A percentile compares a stretch with the other conserved stretches of the same genome.
These are phyloP conservation scores for Cantharis rustica DNA, from an alignment of 2,888 invertebrate genomes.

Conservation along the genomic window DNA sequence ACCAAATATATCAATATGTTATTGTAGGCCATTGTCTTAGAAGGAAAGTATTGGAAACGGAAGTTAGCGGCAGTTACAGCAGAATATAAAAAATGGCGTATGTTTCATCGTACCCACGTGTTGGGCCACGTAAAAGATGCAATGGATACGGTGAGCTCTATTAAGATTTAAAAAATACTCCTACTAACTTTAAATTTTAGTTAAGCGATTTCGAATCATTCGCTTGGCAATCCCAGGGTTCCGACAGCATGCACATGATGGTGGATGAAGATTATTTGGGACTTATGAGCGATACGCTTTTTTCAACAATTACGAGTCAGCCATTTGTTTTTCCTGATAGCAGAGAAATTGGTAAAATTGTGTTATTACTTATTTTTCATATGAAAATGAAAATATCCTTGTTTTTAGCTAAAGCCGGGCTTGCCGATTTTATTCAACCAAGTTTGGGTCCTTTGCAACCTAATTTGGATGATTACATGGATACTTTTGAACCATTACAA, in stretches of 20 bases:
- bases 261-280: slow-evolving; percentile 86
- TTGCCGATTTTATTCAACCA: slow-evolving; percentile 98
- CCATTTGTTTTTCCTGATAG: slow-evolving; percentile 97
- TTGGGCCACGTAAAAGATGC: slow-evolving; percentile 77
- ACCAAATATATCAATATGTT: slow-evolving; percentile 17
- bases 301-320: slow-evolving; percentile 84
- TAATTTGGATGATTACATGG: slow-evolving; percentile 94
- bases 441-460: slow-evolving; percentile 96
- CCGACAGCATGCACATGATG: slow-evolving; percentile 73
- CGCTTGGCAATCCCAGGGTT: slow-evolving; percentile 72
- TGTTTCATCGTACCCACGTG: slow-evolving; percentile 82
- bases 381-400: background rate
- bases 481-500: slow-evolving; percentile 83
- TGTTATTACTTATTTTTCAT: background rate
- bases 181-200: slow-evolving; percentile 52
- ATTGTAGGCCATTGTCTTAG: slow-evolving; percentile 90
- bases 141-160: slow-evolving; percentile 71
- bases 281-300: slow-evolving; percentile 88
- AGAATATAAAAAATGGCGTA: slow-evolving; percentile 99
- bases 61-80: slow-evolving; percentile 95
- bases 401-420: slow-evolving; percentile 75
- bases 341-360: slow-evolving; percentile 84
- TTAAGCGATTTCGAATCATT: slow-evolving; percentile 74
- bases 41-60: slow-evolving; percentile 99
- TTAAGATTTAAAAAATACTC: background rate